Evolutionary conservation across 92 coral and sea anemone species (phyloP).

Genomic region (Umimayanthus kanabou): DNA sequence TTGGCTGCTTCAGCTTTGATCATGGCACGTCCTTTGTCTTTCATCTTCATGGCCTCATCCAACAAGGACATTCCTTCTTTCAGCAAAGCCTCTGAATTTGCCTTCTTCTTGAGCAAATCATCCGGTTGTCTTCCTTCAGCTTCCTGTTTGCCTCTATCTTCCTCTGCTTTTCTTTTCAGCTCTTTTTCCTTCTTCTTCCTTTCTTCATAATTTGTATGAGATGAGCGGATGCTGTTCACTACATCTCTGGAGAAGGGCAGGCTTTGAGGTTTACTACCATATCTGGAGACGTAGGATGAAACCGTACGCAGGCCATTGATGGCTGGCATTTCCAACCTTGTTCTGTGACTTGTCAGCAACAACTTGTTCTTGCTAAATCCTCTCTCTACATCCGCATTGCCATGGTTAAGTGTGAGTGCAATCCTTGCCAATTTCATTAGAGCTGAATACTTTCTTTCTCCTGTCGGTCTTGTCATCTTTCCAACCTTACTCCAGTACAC

Average conservation of each 20-base stretch:
- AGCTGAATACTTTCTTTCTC: conserved; percentile 43
- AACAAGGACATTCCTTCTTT: conserved; percentile 46
- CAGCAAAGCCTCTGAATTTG: conserved; percentile 51
- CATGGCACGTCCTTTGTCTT: conserved; percentile 44
- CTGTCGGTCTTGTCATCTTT: conserved; percentile 45
- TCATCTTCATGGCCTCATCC: conserved; percentile 45
- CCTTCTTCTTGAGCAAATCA: conserved; percentile 47
- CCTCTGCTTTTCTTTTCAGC: conserved; percentile 48
- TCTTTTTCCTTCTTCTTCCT: conserved; percentile 48
- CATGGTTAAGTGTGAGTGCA: conserved; percentile 49
- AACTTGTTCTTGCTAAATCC: conserved; percentile 45
- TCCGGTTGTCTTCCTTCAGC: conserved; percentile 45
- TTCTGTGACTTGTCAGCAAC: conserved; percentile 47
- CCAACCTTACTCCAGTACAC: conserved; percentile 44
- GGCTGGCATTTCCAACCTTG: conserved; percentile 46
- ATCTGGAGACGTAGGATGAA: conserved; percentile 48
- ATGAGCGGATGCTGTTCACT: conserved; percentile 46
- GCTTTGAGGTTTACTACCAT: conserved; percentile 47
- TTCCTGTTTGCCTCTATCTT: conserved; percentile 48
- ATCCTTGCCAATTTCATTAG: conserved; percentile 46
- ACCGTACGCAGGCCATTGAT: conserved; percentile 48
- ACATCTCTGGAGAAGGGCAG: conserved; percentile 47
- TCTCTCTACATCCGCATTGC: conserved; percentile 43
- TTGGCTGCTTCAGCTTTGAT: conserved; percentile 47
- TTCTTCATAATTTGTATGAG: conserved; percentile 43